phyloP scores from a whole-genome alignment of 2,888 invertebrate genomes.

The Leucoma salicis region DNA sequence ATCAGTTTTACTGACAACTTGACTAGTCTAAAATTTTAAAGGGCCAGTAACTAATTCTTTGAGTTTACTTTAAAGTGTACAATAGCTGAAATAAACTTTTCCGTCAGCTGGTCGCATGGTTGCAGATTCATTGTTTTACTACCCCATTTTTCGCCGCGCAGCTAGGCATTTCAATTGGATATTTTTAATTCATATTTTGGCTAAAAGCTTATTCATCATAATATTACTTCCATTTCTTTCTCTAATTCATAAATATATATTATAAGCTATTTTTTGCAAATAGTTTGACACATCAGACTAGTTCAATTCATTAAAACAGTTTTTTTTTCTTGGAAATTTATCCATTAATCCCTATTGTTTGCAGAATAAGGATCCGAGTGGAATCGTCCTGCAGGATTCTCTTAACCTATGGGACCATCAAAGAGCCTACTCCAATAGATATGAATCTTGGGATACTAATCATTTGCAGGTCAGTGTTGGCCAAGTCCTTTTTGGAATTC shows the following conservation, averaged over 20 bases:
- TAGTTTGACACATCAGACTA: not conserved
- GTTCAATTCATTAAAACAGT: not conserved
- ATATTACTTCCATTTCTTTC: not conserved
- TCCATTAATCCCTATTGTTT: slow-evolving; percentile 51
- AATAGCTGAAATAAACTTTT: too few species aligned
- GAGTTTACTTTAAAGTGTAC: too few species aligned
- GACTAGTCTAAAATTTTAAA: too few species aligned
- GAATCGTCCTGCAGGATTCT: slow-evolving; percentile 85
- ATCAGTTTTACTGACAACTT: too few species aligned
- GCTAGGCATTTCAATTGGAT: too few species aligned
- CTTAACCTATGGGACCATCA: slow-evolving; percentile 91
- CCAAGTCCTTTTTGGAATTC: not conserved
- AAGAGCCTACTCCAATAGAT: slow-evolving; percentile 90
- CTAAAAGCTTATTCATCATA: not conserved
- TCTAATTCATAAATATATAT: not conserved
- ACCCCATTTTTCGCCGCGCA: too few species aligned
- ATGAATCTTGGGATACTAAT: slow-evolving; percentile 88
- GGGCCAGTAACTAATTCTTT: too few species aligned
- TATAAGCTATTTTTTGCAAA: not conserved
- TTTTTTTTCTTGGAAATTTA: slow-evolving; percentile 1
- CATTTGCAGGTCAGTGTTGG: slow-evolving; percentile 70
- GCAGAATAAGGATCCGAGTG: slow-evolving; percentile 87
- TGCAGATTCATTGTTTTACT: too few species aligned
- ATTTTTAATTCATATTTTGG: not conserved
- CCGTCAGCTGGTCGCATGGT: too few species aligned